Evolutionary conservation across 2,113 vertebrate species (phyloP), one percentile per base, ranked within the genome.

Genomic region (Dermatemys mawii): DNA sequence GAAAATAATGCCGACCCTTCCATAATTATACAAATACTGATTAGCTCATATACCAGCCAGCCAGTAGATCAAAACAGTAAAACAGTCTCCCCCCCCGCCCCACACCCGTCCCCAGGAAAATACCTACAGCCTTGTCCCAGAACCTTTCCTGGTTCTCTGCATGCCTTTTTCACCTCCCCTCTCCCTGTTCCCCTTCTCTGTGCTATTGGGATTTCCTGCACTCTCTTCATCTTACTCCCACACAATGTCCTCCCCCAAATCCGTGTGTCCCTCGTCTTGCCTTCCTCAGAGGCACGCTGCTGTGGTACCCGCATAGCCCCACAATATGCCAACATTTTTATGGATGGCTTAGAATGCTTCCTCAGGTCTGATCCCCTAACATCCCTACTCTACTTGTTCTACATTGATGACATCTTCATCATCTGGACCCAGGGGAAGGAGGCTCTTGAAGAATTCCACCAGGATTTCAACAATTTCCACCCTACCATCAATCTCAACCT

Each of bases 71-170:
- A 75, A 10, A 83, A 32, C 13, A 21, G 11, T 4, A 16, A 29
- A 54, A 0, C 35, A 67, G 60, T 0, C 5, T 27, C 0, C 19
- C 51, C 51, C 50, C 0, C 5, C 27, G 0, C 19, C 51, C 51
- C 50, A 7, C 38, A 7, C 3, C 5, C 5, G 57, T 51, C 46
- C 13, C 19, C 11, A n/a, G 29, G n/a, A 51, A 12, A 1, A 0
- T n/a, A 50, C n/a, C 2, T 8, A 44, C 1, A 1, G 0, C 67
- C 87, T n/a, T 84, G 90, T 21, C 16, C 41, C 29, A 50, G 50
- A 21, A 0, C 0, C 24, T 55, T 85, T 49, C 13, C 1, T 44
- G 35, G 21, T 38, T 89, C 26, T 4, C 5, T 78, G 46, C 38
- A 88, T 86, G 38, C 50, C 21, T 35, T 55, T 46, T 10, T 54